phyloP scores from a whole-genome alignment of 37 sponge, comb jelly and placozoan species.

The Theonella swinhoei region DNA sequence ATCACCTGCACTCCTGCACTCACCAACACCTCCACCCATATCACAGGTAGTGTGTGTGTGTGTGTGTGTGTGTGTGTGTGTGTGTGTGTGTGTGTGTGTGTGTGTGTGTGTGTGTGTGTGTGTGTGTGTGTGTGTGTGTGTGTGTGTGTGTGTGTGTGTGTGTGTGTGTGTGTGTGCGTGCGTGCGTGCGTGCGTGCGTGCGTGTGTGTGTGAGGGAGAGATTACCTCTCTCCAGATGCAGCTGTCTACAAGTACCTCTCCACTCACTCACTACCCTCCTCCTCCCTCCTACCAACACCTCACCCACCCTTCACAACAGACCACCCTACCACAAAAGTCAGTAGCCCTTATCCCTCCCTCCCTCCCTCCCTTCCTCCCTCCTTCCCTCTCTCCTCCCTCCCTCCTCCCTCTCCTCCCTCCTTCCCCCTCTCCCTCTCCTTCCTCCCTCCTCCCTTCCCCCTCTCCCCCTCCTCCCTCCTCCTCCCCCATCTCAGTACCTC shows the following conservation, averaged over 20 bases:
- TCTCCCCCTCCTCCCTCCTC: not conserved
- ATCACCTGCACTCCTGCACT: not conserved
- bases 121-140: conserved; percentile 24
- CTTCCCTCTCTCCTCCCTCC: not conserved
- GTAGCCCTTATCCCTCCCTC: not conserved
- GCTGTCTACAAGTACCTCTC: too few species aligned
- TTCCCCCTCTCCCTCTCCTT: not conserved
- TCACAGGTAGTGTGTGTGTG: too few species aligned
- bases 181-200: too few species aligned
- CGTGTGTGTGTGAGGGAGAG: too few species aligned
- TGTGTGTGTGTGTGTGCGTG: not conserved
- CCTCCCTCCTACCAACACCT: too few species aligned
- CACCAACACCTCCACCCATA: not conserved
- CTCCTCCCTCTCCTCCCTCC: not conserved
- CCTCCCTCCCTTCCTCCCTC: not conserved
- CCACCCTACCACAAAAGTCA: not conserved
- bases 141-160: not conserved
- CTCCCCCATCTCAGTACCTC: not conserved
- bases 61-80: not conserved
- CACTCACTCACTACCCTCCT: too few species aligned
- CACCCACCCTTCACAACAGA: too few species aligned
- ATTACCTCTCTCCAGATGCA: too few species aligned
- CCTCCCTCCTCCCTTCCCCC: not conserved
- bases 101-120: conserved; percentile 18
- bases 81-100: not conserved